Evolutionary conservation across 2,797 vertebrate genomes (phyloP).

Genomic region (Gadopsis bispinosus): DNA sequence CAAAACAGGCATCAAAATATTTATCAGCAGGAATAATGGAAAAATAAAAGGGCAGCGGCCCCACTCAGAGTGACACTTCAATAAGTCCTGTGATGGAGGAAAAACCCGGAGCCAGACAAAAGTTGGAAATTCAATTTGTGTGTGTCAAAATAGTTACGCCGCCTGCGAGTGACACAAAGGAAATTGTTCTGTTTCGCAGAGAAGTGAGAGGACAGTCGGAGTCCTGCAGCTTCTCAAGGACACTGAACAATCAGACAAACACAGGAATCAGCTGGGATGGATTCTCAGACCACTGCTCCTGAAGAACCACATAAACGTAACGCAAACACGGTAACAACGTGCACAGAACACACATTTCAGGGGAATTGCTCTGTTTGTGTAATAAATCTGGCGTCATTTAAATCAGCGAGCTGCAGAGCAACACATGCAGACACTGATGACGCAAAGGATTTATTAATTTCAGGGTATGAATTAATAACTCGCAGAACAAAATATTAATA

Average conservation of each 20-base stretch:
- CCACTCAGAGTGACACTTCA: constrained; percentile 43
- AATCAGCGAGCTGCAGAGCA: too few relatives aligned
- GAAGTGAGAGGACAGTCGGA: not conserved
- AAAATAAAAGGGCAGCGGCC: constrained; percentile 41
- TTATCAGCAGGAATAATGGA: constrained; percentile 56
- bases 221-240: constrained; percentile 32
- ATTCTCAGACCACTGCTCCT: not conserved
- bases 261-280: not conserved
- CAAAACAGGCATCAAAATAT: constrained; percentile 51
- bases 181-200: constrained; percentile 34
- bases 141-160: constrained; percentile 34
- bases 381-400: not conserved
- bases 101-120: constrained; percentile 32
- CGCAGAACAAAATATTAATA: too few relatives aligned
- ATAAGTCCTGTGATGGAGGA: constrained; percentile 39
- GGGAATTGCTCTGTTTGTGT: not conserved
- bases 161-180: constrained; percentile 8
- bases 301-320: not conserved
- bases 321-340: not conserved
- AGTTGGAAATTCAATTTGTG: constrained; percentile 57
- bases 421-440: too few relatives aligned
- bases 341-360: not conserved
- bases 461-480: too few relatives aligned
- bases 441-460: too few relatives aligned
- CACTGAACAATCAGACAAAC: not conserved